Evolutionary conservation across 30 jellyfish, hydroid and myxozoan species (phyloP).

Genomic region (Aurelia sp.): DNA sequence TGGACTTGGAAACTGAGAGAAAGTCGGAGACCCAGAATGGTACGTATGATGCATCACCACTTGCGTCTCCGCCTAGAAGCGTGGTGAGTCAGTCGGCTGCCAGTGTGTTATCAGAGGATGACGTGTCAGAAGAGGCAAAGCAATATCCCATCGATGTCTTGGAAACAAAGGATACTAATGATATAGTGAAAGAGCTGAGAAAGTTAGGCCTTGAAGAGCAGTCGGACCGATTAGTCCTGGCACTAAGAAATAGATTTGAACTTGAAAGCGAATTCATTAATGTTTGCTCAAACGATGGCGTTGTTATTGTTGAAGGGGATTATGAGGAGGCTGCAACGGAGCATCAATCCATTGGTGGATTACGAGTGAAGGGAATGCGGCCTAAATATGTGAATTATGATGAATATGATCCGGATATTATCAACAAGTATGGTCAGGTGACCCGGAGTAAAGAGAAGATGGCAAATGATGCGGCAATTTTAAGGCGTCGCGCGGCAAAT

Average conservation of each 20-base stretch:
- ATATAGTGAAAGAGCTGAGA: constrained; percentile 54
- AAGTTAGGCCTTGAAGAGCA: constrained; percentile 49
- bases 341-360: constrained; percentile 79
- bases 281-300: constrained; percentile 65
- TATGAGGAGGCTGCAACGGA: constrained; percentile 18
- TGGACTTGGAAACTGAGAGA: background rate
- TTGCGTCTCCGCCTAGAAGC: constrained; percentile 51
- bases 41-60: background rate
- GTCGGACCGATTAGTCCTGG: constrained; percentile 44
- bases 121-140: background rate
- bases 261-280: constrained; percentile 62
- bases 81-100: constrained; percentile 45
- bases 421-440: constrained; percentile 54
- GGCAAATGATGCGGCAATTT: constrained; percentile 77
- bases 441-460: constrained; percentile 57
- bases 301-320: constrained; percentile 61
- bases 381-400: constrained; percentile 56
- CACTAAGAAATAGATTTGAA: constrained; percentile 61
- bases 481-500: constrained; percentile 76
- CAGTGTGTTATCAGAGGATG: constrained; percentile 27
- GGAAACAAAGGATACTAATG: constrained; percentile 74
- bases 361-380: constrained; percentile 70
- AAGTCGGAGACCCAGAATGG: background rate
- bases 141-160: constrained; percentile 36
- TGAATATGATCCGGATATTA: constrained; percentile 78